Base-by-base conservation (phyloP, 1,140 invertebrate species). In the Anthonomus grandis region DNA sequence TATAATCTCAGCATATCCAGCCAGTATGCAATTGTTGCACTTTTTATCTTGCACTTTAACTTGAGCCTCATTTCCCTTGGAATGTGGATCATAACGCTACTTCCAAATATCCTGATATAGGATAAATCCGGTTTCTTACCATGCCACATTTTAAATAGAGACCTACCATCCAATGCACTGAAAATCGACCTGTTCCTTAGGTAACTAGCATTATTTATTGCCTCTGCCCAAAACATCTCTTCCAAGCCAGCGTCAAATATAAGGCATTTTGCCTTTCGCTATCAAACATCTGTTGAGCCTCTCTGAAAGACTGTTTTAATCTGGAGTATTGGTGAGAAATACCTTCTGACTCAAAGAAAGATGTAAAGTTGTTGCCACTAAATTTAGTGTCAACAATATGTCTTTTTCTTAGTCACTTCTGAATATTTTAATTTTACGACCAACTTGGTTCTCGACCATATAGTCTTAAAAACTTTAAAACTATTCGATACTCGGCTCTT, bases 301-400 rank as follows among this genome's bases (percentile, higher is more conserved):
- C 52, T 78, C 76, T n/a, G 64, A 58, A 13, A 67, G 50, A n/a
- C 72, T 73, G 65, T 79, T 79, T 51, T 74, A 69, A 52, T 74
- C 48, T 44, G 75, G 69, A 13, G 69, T 67, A 44, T 77, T 69
- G 47, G 54, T 57, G 51, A 65, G 59, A 38, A 54, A 23, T 19
- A 55, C 36, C n/a, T 70, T 69, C 34, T 23, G 57, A 22, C 52
- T 62, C 54, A 18, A 60, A 63, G 56, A 57, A 71, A 18, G 61
- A 50, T 50, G 62, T 52, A 24, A 73, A 62, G 23, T 65, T 47
- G 42, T 25, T 54, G 34, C 22, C 55, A 15, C 31, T 51, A 57
- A 64, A 71, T 64, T 73, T 70, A 4, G 47, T 36, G n/a, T n/a
- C n/a, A n/a, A n/a, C n/a, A n/a, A n/a, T n/a, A n/a, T n/a, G n/a